phyloP scores from a whole-genome alignment of 2,888 invertebrate genomes.

The Himalopsyche anomala region DNA sequence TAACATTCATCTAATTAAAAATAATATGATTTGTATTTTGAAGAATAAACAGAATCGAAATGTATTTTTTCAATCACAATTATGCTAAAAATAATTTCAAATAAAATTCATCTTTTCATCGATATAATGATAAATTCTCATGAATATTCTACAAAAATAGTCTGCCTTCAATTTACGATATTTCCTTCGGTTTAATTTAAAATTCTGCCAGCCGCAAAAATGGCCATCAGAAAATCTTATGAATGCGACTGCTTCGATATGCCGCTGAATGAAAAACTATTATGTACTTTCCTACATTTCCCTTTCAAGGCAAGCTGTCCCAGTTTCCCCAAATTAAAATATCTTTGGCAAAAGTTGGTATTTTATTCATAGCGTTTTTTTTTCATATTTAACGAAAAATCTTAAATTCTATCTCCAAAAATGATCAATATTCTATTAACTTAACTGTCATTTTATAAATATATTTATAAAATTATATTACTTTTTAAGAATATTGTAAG shows the following conservation, averaged over 20 bases:
- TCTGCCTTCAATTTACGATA: too few species aligned
- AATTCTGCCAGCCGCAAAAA: constrained; percentile 6
- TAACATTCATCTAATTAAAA: too few species aligned
- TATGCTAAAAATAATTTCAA: too few species aligned
- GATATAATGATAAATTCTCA: too few species aligned
- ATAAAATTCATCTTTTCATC: too few species aligned
- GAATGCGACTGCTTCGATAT: constrained; percentile 7
- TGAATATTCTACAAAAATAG: too few species aligned
- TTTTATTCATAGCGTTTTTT: not conserved
- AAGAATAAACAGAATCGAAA: too few species aligned
- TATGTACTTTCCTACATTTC: not conserved
- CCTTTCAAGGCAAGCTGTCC: not conserved
- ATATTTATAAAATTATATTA: too few species aligned
- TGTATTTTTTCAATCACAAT: too few species aligned
- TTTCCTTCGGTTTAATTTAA: not conserved
- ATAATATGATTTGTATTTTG: too few species aligned
- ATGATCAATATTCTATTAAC: not conserved
- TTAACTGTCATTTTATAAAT: too few species aligned
- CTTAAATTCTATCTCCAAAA: not conserved
- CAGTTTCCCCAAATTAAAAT: constrained; percentile 6
- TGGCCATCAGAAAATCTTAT: constrained; percentile 11
- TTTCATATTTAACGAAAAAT: not conserved
- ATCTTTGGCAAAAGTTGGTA: not conserved
- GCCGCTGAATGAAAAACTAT: constrained; percentile 12
- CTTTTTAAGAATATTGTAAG: too few species aligned